Percentiles rank a stretch among this genome's conserved stretches.
These are phyloP conservation scores for Agelas oroides DNA, from an alignment of 37 sponge, comb jelly and placozoan species.

Conservation along the genomic window DNA sequence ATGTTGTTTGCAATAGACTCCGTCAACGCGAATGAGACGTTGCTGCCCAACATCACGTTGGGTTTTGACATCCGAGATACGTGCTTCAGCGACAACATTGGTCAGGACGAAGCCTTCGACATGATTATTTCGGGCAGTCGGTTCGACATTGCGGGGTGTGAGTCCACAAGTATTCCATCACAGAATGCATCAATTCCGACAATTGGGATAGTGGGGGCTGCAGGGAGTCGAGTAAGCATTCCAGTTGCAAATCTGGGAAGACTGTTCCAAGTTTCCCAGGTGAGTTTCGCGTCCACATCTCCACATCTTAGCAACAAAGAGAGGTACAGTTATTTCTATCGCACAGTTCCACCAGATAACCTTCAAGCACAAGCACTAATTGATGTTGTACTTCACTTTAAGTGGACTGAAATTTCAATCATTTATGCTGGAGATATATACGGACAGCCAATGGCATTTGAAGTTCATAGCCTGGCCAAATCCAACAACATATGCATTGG, in stretches of 20 bases:
- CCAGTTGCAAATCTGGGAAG: conserved; percentile 62
- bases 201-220: conserved; percentile 75
- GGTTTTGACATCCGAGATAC: conserved; percentile 87
- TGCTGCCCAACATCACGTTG: no score
- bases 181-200: background rate
- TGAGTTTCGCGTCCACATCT: conserved; percentile 78
- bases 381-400: conserved; percentile 51
- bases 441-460: conserved; percentile 29
- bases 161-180: background rate
- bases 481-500: conserved; percentile 34
- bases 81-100: conserved; percentile 56
- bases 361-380: conserved; percentile 79
- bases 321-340: no score
- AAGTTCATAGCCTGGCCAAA: background rate
- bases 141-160: background rate
- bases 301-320: conserved; percentile 65
- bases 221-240: conserved; percentile 49
- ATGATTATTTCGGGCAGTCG: no score
- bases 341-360: no score
- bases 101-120: conserved; percentile 59
- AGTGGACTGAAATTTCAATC: conserved; percentile 47
- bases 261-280: conserved; percentile 65
- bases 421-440: conserved; percentile 30
- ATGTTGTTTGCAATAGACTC: conserved; percentile 87
- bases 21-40: no score